Evolutionary conservation across 2,113 vertebrate genomes (phyloP), one percentile per base, ranked within the genome.

Genomic region (Osmerus mordax): DNA sequence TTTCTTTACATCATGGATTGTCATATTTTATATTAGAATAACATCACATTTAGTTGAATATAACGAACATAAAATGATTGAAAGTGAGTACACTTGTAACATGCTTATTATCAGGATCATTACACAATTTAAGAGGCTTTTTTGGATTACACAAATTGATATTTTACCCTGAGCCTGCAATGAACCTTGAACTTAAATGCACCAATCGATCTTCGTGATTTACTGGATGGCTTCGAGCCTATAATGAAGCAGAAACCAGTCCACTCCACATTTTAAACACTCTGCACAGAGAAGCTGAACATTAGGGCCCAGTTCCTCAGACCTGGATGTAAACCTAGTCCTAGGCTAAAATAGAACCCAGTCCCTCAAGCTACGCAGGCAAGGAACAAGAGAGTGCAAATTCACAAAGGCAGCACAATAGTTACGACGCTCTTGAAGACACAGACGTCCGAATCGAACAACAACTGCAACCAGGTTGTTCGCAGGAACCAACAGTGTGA

Each of bases 171-270:
- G 52, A 74, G 69, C 63, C 64, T 52, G 62, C 9, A 75, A 53
- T 47, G 28, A 63, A 73, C 58, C 52, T 55, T 41, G n/a, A 65
- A 70, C 28, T 47, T 21, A 2, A 28, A 56, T 52, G 14, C 23
- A 59, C 56, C 23, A 61, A 72, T 77, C 54, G 61, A 60, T 79
- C 18, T 3, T 6, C 54, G 51, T 60, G 32, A 53, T 75, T 70
- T 60, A 59, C 66, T 52, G 65, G 51, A 71, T 71, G 25, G 29
- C 53, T 68, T 81, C 61, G 70, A 75, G 65, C 61, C 55, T 65
- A 11, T 54, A 41, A 69, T 14, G 54, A 59, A 67, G 56, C 41
- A 65, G 53, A 23, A 16, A 8, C n/a, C 9, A 60, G 18, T 60
- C 58, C 58, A 60, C 18, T 12, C 7, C 2, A 9, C 9, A 19